Evolutionary conservation across 2,888 invertebrate species (phyloP).

Genomic region (Nomada ferruginata): DNA sequence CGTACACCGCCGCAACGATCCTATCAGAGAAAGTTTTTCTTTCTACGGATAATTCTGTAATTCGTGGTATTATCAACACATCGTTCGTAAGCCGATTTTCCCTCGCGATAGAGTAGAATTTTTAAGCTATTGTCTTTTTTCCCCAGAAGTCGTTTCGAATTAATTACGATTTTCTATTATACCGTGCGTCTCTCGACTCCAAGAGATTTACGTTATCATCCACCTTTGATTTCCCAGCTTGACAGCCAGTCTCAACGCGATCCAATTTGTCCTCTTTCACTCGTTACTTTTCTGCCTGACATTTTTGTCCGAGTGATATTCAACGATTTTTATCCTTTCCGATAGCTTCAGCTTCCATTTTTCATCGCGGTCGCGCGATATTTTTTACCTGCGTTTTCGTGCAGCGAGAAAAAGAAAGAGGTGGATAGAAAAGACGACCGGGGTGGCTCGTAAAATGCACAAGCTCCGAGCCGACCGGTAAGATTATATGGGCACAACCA

Average conservation of each 20-base stretch:
- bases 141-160: neutral
- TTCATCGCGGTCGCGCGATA: slow-evolving; percentile 7
- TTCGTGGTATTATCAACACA: neutral
- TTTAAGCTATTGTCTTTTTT: too few relatives aligned
- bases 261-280: slow-evolving; percentile 23
- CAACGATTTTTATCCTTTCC: slow-evolving; percentile 12
- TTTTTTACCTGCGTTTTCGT: slow-evolving; percentile 31
- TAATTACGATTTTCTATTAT: slow-evolving; percentile 21
- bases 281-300: slow-evolving; percentile 9
- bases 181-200: neutral
- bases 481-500: slow-evolving; percentile 46
- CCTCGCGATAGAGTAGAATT: too few relatives aligned
- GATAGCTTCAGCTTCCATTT: slow-evolving; percentile 27
- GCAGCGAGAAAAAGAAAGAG: neutral
- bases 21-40: slow-evolving; percentile 35
- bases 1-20: slow-evolving; percentile 5
- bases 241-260: slow-evolving; percentile 6
- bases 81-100: neutral
- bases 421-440: neutral
- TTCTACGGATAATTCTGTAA: slow-evolving; percentile 40
- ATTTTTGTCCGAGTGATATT: slow-evolving; percentile 15
- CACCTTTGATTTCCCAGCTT: slow-evolving; percentile 13
- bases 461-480: slow-evolving; percentile 10
- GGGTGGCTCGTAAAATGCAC: slow-evolving; percentile 39
- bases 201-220: slow-evolving; percentile 14